Base-by-base conservation (phyloP, 2,113 vertebrate species). In the Melospiza georgiana region DNA sequence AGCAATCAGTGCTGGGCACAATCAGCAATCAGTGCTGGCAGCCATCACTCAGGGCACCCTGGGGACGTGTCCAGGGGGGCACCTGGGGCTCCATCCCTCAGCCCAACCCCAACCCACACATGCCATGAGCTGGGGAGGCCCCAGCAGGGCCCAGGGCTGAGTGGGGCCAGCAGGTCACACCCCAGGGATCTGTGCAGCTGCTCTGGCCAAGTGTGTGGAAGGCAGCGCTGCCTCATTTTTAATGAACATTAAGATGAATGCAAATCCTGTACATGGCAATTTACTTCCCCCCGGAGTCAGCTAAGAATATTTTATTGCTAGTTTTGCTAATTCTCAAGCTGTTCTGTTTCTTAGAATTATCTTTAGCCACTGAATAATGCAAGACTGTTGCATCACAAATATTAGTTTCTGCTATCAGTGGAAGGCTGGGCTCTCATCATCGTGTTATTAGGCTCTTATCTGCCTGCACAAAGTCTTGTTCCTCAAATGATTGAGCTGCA, bases 251-350 rank as follows among this genome's bases (percentile, higher is more conserved):
- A 69, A 90, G 89, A 95, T 89, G 84, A 94, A 93, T 96, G 89
- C 84, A 96, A 96, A 97, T 95, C 94, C 93, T 44, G 69, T 62
- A 54, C 82, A 9, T 35, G 69, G 94, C 93, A 80, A 94, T 94
- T 90, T 93, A 87, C 92, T 94, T 92, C 91, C 85, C 94, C 79
- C 88, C 3, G 1, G 93, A 96, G 93, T 93, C 91, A 88, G 67
- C 95, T 77, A 90, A 74, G 84, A 94, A 90, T 95, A 88, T 96
- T 96, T 94, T 93, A 91, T 93, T 94, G 93, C 93, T 90, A 41
- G 95, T 95, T 95, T 96, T 93, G 85, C 93, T 95, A 96, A 95
- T 96, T 95, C 93, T 95, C 92, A 93, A 93, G 92, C 93, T 95
- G 93, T 82, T 95, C 91, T 80, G 55, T 94, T 95, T 88, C 93